Conservation (phyloP, 53 echinoderm and acorn worm genomes). For the Paelopatides confundens region DNA sequence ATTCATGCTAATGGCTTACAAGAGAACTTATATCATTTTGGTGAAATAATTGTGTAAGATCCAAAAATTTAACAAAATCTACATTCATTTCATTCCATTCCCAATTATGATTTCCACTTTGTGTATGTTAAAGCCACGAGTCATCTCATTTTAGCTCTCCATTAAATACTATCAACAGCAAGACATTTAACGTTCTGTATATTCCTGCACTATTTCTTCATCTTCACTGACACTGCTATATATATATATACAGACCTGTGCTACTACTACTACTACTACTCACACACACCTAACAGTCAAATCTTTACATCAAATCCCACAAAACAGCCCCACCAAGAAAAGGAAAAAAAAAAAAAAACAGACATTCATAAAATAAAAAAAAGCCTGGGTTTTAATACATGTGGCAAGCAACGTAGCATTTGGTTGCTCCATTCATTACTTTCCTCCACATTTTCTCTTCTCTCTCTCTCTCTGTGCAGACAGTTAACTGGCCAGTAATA, state of each 20-base stretch:
- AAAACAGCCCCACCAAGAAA: slow-evolving; percentile 8
- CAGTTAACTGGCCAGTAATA: background rate
- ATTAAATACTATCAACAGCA: no score
- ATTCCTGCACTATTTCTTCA: background rate
- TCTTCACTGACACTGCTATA: background rate
- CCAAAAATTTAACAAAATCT: no score
- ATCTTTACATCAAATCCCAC: background rate
- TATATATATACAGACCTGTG: background rate
- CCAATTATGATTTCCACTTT: no score
- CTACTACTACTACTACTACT: background rate
- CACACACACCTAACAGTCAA: background rate
- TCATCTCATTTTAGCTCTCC: no score
- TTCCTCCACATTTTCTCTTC: background rate
- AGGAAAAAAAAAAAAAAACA: background rate
- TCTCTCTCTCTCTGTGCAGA: background rate
- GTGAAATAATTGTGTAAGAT: no score
- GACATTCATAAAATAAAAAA: slow-evolving; percentile 21
- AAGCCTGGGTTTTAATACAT: background rate
- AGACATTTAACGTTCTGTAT: background rate
- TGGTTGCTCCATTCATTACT: slow-evolving; percentile 37
- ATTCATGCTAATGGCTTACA: no score
- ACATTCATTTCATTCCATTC: no score
- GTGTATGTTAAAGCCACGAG: no score
- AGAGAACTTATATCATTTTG: no score
- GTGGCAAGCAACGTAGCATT: slow-evolving; percentile 17